Conservation (phyloP, 53 echinoderm and acorn worm species). For the Zoroaster sp. region DNA sequence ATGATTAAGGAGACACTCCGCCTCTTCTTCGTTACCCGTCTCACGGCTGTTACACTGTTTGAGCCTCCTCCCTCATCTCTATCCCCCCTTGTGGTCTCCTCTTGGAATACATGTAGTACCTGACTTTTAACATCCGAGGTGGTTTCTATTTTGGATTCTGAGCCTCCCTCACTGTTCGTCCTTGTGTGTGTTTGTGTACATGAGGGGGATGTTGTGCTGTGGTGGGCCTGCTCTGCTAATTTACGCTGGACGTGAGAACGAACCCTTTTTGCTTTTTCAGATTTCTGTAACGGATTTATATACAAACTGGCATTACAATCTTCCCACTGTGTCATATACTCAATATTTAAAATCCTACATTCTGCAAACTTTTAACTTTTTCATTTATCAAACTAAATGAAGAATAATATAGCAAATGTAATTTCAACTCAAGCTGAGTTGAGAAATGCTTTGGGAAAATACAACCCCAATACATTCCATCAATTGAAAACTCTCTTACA, state of each 20-base stretch:
- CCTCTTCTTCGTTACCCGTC: conserved; percentile 38
- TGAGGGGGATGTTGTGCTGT: conserved; percentile 38
- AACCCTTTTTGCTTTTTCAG: conserved; percentile 70
- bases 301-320: not conserved
- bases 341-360: not conserved
- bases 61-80: not conserved
- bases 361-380: not conserved
- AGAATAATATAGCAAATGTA: too few relatives aligned
- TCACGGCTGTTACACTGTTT: not conserved
- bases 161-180: too few relatives aligned
- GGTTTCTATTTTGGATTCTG: not conserved
- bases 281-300: conserved; percentile 64
- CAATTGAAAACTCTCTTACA: too few relatives aligned
- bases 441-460: too few relatives aligned
- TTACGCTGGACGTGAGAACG: conserved; percentile 67
- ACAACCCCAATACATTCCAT: too few relatives aligned
- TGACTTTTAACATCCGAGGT: not conserved
- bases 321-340: not conserved
- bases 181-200: conserved; percentile 40
- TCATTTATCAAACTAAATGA: not conserved
- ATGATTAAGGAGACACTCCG: conserved; percentile 70
- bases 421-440: too few relatives aligned
- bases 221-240: conserved; percentile 65
- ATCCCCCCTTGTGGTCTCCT: not conserved
- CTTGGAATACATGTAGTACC: not conserved